Evolutionary conservation across 2,797 vertebrate genomes (phyloP).

Genomic region (Pelodytes ibericus): DNA sequence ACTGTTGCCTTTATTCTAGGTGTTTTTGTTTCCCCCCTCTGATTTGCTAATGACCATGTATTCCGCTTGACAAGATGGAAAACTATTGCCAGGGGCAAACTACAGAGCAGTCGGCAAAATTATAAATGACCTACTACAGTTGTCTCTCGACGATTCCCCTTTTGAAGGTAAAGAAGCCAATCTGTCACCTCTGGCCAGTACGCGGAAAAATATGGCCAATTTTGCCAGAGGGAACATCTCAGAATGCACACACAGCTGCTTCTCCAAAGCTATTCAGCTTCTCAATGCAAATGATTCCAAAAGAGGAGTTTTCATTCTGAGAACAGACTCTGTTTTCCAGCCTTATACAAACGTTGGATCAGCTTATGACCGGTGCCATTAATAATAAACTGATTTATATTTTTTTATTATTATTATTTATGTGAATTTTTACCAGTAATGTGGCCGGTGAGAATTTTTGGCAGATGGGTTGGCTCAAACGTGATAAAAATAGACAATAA

Average conservation of each 20-base stretch:
- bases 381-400: too few species aligned
- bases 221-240: conserved; percentile 34
- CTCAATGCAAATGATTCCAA: conserved; percentile 33
- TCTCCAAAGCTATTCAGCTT: not conserved
- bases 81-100: conserved; percentile 30
- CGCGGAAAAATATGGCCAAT: conserved; percentile 28
- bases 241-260: conserved; percentile 41
- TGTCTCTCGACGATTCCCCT: conserved; percentile 38
- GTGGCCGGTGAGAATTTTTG: too few species aligned
- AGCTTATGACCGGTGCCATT: not conserved
- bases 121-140: conserved; percentile 1
- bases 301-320: conserved; percentile 3
- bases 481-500: too few species aligned
- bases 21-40: not conserved
- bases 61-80: conserved; percentile 17
- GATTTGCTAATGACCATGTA: conserved; percentile 20
- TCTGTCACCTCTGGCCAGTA: conserved; percentile 52
- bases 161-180: conserved; percentile 51
- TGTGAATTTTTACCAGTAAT: too few species aligned
- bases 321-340: conserved; percentile 17
- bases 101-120: conserved; percentile 38
- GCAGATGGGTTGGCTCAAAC: too few species aligned
- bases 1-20: not conserved
- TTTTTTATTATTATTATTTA: too few species aligned
- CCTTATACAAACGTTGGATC: not conserved